Evolutionary conservation across 2,113 vertebrate species (phyloP).

Genomic region (Acanthisitta chloris): DNA sequence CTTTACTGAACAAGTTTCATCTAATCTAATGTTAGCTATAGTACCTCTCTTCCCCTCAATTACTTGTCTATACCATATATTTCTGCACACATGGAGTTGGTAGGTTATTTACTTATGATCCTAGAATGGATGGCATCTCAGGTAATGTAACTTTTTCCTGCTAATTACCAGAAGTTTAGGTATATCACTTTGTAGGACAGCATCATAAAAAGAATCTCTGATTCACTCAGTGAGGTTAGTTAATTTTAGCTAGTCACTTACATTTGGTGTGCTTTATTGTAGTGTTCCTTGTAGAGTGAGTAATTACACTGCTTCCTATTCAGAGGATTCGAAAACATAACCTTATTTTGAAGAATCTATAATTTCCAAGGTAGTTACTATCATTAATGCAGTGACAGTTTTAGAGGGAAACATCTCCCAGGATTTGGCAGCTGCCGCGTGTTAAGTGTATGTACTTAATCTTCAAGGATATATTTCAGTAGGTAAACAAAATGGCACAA

Average conservation of each 20-base stretch:
- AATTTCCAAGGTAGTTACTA: not conserved
- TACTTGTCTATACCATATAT: not conserved
- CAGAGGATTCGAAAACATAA: not conserved
- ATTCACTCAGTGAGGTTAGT: not conserved
- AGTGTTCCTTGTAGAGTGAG: not conserved
- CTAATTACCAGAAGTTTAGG: not conserved
- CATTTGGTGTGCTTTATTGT: not conserved
- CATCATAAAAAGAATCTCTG: not conserved
- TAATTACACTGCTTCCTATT: not conserved
- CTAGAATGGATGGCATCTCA: not conserved
- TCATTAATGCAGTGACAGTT: not conserved
- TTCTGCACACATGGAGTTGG: not conserved
- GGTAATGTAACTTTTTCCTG: not conserved
- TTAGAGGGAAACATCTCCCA: not conserved
- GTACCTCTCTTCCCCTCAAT: not conserved
- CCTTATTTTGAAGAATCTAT: not conserved
- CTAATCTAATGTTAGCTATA: not conserved
- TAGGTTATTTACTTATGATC: not conserved
- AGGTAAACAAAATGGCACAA: constrained; percentile 28
- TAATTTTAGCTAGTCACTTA: not conserved
- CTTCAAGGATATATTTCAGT: not conserved
- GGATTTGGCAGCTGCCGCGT: not conserved
- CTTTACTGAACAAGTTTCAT: not conserved
- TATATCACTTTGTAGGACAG: not conserved
- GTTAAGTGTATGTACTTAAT: not conserved